These are phyloP conservation scores for Pogonomyrmex barbatus DNA, from an alignment of 1,140 invertebrate genomes.

Conservation along the genomic window DNA sequence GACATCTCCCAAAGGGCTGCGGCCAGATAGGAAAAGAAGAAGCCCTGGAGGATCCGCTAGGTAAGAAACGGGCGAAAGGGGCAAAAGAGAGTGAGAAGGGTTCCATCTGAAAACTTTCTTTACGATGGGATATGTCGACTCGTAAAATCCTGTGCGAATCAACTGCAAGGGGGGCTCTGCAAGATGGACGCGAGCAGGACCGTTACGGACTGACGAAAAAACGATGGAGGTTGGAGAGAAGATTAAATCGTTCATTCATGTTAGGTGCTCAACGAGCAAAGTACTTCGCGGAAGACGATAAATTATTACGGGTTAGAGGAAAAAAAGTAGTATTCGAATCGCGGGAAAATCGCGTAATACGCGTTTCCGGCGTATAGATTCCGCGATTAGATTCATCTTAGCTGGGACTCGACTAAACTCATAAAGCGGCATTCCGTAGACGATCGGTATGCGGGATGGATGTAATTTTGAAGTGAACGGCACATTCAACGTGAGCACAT, in stretches of 20 bases:
- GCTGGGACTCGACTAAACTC: background rate
- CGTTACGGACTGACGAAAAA: slow-evolving; percentile 37
- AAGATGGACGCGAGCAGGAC: slow-evolving; percentile 52
- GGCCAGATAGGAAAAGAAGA: slow-evolving; percentile 61
- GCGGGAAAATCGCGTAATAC: too few species aligned
- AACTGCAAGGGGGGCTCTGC: slow-evolving; percentile 49
- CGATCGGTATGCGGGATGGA: slow-evolving; percentile 32
- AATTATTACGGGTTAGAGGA: background rate
- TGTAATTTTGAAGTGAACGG: slow-evolving; percentile 36
- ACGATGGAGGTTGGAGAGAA: slow-evolving; percentile 1
- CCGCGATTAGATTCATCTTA: background rate
- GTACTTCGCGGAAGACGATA: background rate
- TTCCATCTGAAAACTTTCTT: slow-evolving; percentile 72
- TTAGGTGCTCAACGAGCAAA: too few species aligned
- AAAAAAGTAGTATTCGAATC: too few species aligned
- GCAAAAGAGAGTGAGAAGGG: slow-evolving; percentile 1
- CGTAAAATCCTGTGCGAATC: slow-evolving; percentile 71
- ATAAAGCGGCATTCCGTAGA: background rate
- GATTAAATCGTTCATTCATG: slow-evolving; percentile 32
- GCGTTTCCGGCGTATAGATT: too few species aligned
- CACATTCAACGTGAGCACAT: background rate
- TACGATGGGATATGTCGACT: slow-evolving; percentile 66
- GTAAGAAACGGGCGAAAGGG: background rate
- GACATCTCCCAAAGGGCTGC: slow-evolving; percentile 50
- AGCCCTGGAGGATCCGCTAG: slow-evolving; percentile 18